These are phyloP conservation scores for Digitonthophagus gazella DNA, from an alignment of 2,888 invertebrate genomes.

Conservation along the genomic window DNA sequence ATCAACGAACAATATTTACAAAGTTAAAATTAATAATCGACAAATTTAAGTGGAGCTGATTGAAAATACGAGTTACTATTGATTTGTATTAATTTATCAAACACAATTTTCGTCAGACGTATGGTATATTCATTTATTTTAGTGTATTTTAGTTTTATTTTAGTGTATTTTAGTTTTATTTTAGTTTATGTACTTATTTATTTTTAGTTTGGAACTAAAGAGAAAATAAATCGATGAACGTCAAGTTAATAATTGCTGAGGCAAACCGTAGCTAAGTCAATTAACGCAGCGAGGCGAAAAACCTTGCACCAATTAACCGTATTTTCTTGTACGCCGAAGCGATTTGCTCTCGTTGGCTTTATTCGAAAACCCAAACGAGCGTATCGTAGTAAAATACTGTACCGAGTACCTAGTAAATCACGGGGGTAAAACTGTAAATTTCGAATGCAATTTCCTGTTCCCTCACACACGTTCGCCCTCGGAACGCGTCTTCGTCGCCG, in stretches of 20 bases:
- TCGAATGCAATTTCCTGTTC: constrained; percentile 34
- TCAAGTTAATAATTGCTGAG: background rate
- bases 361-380: background rate
- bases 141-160: too few relatives aligned
- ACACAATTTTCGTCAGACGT: too few relatives aligned
- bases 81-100: too few relatives aligned
- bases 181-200: too few relatives aligned
- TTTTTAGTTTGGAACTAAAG: too few relatives aligned
- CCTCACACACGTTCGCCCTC: constrained; percentile 19
- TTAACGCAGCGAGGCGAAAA: background rate
- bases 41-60: too few relatives aligned
- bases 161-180: too few relatives aligned
- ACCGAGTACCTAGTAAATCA: constrained; percentile 17
- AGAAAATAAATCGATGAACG: background rate
- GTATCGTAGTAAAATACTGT: background rate
- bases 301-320: background rate
- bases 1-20: too few relatives aligned
- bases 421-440: constrained; percentile 31
- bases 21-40: too few relatives aligned
- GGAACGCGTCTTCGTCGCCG: constrained; percentile 7
- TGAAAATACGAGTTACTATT: too few relatives aligned
- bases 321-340: background rate
- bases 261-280: background rate
- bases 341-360: background rate
- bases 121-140: too few relatives aligned